Percentiles rank a stretch among this genome's conserved stretches.
phyloP scores from a whole-genome alignment of 1,140 invertebrate species.

The Platorchestia sp. region DNA sequence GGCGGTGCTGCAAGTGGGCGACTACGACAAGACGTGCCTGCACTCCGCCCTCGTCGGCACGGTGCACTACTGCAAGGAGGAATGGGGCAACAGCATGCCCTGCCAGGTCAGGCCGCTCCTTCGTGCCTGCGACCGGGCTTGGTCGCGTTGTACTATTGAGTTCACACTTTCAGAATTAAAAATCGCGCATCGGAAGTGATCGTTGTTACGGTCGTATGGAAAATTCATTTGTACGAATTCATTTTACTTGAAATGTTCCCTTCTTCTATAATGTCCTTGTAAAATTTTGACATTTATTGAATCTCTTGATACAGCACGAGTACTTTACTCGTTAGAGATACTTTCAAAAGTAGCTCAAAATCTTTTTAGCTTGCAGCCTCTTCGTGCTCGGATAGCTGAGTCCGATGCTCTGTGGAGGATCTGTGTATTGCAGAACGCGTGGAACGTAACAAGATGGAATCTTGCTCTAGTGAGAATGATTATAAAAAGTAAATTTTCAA shows the following conservation, averaged over 20 bases:
- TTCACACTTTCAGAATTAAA: not conserved
- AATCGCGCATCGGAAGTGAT: not conserved
- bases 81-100: slow-evolving; percentile 87
- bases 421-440: no score
- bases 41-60: slow-evolving; percentile 83
- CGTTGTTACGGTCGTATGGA: not conserved
- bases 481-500: no score
- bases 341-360: not conserved
- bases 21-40: slow-evolving; percentile 87
- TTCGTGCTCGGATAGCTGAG: not conserved
- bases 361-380: not conserved
- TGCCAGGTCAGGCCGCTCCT: slow-evolving; percentile 71
- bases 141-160: not conserved
- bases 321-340: not conserved
- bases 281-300: not conserved
- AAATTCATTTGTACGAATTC: not conserved
- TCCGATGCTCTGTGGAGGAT: no score
- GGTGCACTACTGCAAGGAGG: slow-evolving; percentile 81
- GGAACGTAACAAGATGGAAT: no score
- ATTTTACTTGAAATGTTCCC: not conserved
- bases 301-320: no score
- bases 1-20: slow-evolving; percentile 81
- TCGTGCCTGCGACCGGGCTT: not conserved
- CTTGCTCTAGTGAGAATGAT: no score
- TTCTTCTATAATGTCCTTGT: not conserved